Base-by-base conservation (phyloP, 2,888 invertebrate species). In the Zhuqinia jingwanae region DNA sequence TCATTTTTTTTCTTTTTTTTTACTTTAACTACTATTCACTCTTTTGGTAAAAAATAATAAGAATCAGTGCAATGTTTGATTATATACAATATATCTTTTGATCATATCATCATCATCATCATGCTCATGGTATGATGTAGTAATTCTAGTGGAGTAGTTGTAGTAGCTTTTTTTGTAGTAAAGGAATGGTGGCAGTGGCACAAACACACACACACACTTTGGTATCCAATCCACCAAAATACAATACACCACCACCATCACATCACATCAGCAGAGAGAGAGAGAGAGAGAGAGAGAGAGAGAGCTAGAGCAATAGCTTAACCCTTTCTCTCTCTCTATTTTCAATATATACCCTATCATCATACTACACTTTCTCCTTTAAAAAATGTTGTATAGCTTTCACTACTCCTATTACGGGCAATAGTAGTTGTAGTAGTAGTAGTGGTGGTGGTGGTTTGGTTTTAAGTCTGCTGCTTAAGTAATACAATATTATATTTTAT, bases 41-140 rank as follows among this genome's bases (percentile, higher is more conserved):
- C 45, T 53, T n/a, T 17, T 45, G 42, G 45, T 68, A 68, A 42
- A 42, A 68, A 68, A 68, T 45, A 68, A 68, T 68, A 68, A 30
- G 68, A 68, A 68, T 68, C 68, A 68, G 68, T 68, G 68, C 68
- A 20, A 45, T 68, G 68, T 45, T 68, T 68, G 68, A 42, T 68
- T 68, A 20, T 68, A 68, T 45, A 22, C 30, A 65, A 30, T 42
- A 65, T 65, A 36, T 25, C 36, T 42, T 65, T 42, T 36, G 65
- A 45, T 45, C n/a, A n/a, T n/a, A n/a, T n/a, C n/a, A n/a, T n/a
- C n/a, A n/a, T n/a, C n/a, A n/a, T n/a, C 20, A 42, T 68, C 42
- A 45, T 68, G 45, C 17, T 68, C 13, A 45, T 45, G 68, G 50
- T 50, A 68, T 22, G 20, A 30, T 58, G 58, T 68, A 20, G 68